phyloP scores from a whole-genome alignment of 2,113 vertebrate genomes.

The Cygnus atratus region DNA sequence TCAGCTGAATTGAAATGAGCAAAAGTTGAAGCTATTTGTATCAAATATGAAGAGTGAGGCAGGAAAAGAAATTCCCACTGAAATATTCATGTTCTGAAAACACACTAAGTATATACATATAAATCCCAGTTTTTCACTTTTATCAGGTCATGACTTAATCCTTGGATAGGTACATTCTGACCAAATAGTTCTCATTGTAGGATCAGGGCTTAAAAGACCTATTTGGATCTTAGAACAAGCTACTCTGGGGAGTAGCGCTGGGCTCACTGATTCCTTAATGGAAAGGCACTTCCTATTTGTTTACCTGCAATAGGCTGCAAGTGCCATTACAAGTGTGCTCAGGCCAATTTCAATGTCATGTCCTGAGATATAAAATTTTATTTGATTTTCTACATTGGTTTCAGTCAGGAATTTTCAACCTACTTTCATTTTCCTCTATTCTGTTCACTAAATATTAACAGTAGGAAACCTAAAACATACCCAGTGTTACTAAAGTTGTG shows the following conservation, averaged over 20 bases:
- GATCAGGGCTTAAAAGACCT: constrained; percentile 56
- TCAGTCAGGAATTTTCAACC: constrained; percentile 12
- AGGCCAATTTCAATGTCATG: neutral
- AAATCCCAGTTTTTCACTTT: constrained; percentile 25
- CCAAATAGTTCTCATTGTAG: constrained; percentile 19
- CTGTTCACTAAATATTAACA: constrained; percentile 6
- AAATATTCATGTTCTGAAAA: constrained; percentile 59
- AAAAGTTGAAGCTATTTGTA: constrained; percentile 1
- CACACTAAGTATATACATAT: neutral
- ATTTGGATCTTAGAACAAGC: constrained; percentile 61
- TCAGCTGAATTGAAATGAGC: constrained; percentile 38
- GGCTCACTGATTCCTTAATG: constrained; percentile 56
- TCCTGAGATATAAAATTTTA: neutral
- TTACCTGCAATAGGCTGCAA: constrained; percentile 55
- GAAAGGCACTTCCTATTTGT: constrained; percentile 48
- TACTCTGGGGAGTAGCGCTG: constrained; percentile 20
- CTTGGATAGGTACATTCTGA: constrained; percentile 53
- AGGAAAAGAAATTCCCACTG: neutral
- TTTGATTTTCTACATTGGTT: neutral
- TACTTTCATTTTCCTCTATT: neutral
- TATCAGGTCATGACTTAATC: constrained; percentile 52
- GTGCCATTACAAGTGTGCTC: neutral
- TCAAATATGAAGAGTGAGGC: neutral
- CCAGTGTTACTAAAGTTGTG: neutral
- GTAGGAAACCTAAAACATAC: constrained; percentile 36